These are phyloP conservation scores for Tragelaphus oryx DNA, from an alignment of 2,797 vertebrate species.

Conservation along the genomic window DNA sequence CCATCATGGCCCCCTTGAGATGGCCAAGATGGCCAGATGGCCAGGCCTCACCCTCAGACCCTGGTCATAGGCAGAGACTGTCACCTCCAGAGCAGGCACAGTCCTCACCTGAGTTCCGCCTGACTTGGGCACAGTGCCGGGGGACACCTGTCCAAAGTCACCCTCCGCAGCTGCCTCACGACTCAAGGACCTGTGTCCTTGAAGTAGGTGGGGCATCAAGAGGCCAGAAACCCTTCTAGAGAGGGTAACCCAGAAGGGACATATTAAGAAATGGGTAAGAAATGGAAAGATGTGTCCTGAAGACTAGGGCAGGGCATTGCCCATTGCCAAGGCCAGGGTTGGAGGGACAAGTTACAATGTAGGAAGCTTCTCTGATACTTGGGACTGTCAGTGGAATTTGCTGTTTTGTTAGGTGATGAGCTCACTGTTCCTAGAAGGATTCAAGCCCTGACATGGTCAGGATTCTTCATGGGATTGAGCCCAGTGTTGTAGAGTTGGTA, in stretches of 20 bases:
- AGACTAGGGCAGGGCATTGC: no score
- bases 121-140: background rate
- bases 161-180: background rate
- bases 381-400: background rate
- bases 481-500: accelerated
- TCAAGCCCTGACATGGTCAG: no score
- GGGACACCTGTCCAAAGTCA: background rate
- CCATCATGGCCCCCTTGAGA: background rate
- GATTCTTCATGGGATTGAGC: background rate
- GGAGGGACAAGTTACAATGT: accelerated
- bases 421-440: background rate
- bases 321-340: background rate
- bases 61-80: background rate
- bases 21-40: background rate
- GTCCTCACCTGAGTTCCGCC: background rate
- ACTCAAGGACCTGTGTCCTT: background rate
- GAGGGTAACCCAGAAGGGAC: background rate
- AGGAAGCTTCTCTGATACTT: background rate
- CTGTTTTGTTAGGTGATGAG: background rate
- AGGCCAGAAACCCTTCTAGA: background rate
- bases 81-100: background rate
- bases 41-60: background rate
- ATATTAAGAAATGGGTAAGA: background rate
- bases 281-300: background rate
- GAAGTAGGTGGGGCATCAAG: background rate